A percentile compares a stretch with the other conserved stretches of the same genome.
Conservation (phyloP, 2,113 vertebrate species). For the Chrysochloris asiatica region DNA sequence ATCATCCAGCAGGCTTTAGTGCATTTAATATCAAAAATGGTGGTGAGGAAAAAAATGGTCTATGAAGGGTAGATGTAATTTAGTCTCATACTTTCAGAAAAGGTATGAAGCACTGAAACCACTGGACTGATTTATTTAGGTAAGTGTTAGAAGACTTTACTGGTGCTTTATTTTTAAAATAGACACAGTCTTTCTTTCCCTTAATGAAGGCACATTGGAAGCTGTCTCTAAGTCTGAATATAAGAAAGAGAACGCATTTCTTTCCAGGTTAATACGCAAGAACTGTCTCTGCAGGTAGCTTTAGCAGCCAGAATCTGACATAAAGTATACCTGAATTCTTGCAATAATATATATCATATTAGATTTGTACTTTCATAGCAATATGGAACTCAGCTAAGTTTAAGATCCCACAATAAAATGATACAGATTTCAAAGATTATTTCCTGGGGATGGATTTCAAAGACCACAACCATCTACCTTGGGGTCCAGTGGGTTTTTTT, state of each 20-base stretch:
- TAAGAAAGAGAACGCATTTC: constrained; percentile 26
- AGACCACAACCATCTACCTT: constrained; percentile 38
- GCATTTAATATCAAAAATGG: background rate
- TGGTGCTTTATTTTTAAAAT: constrained; percentile 24
- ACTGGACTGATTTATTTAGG: background rate
- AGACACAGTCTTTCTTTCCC: background rate
- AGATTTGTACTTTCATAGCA: constrained; percentile 10
- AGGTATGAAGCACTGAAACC: background rate
- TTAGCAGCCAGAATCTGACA: background rate
- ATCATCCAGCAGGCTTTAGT: background rate
- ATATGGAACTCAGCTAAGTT: background rate
- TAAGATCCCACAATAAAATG: constrained; percentile 20
- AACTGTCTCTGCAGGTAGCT: background rate
- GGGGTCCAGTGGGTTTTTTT: background rate
- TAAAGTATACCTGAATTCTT: background rate
- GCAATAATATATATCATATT: background rate
- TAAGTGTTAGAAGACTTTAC: background rate
- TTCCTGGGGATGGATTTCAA: constrained; percentile 53
- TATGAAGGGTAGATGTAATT: background rate
- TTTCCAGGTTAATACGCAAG: background rate
- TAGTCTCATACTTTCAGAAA: background rate
- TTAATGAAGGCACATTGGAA: constrained; percentile 1
- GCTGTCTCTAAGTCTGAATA: constrained; percentile 22
- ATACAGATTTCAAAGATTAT: constrained; percentile 43
- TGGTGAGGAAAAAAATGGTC: background rate